A percentile compares a stretch with the other conserved stretches of the same genome.
phyloP scores from a whole-genome alignment of 2,888 invertebrate genomes.

The Caenorhabditis panamensis region DNA sequence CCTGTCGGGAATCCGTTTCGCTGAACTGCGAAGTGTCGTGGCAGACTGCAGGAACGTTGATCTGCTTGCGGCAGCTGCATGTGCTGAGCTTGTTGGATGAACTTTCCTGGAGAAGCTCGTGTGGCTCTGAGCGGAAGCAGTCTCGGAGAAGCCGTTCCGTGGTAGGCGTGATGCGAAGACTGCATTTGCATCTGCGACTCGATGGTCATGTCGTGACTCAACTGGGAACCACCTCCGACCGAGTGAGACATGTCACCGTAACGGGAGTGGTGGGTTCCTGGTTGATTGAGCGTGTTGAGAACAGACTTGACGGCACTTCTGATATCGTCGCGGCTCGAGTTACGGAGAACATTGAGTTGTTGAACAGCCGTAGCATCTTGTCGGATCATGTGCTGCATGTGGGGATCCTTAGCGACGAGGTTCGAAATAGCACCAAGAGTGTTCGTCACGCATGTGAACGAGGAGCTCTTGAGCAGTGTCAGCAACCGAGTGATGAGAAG shows the following conservation, averaged over 20 bases:
- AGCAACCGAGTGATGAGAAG: slow-evolving; percentile 65
- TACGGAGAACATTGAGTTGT: slow-evolving; percentile 70
- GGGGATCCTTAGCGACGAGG: slow-evolving; percentile 71
- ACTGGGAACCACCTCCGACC: slow-evolving; percentile 20
- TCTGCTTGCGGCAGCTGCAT: slow-evolving; percentile 25
- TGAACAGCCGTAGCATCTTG: slow-evolving; percentile 64
- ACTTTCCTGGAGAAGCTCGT: slow-evolving; percentile 64
- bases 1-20: slow-evolving; percentile 7
- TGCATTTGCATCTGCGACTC: slow-evolving; percentile 53
- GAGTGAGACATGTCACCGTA: slow-evolving; percentile 46
- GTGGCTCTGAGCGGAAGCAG: slow-evolving; percentile 57
- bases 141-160: slow-evolving; percentile 49
- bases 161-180: slow-evolving; percentile 38
- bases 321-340: slow-evolving; percentile 75
- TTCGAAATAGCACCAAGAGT: slow-evolving; percentile 72
- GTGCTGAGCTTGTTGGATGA: slow-evolving; percentile 23
- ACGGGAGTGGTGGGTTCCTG: slow-evolving; percentile 26
- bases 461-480: slow-evolving; percentile 69
- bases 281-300: slow-evolving; percentile 66
- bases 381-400: slow-evolving; percentile 68
- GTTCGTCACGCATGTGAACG: slow-evolving; percentile 77
- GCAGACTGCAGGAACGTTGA: slow-evolving; percentile 64
- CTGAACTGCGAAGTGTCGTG: slow-evolving; percentile 55
- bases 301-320: slow-evolving; percentile 67
- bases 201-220: no score